phyloP scores from a whole-genome alignment of 2,888 invertebrate genomes.

The Nipponacmea schrenckii region DNA sequence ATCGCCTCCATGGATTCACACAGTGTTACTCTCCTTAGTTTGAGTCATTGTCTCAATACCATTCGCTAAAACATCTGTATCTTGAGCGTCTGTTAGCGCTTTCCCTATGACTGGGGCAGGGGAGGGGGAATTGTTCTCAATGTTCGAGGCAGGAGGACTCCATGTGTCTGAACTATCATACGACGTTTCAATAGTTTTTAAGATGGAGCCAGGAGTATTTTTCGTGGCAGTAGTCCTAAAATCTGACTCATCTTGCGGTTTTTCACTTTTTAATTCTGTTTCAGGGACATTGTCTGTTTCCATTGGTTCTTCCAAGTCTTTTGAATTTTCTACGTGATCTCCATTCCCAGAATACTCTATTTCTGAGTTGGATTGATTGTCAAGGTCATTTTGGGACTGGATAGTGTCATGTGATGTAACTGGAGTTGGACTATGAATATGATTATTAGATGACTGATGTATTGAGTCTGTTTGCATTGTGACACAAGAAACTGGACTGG shows the following conservation, averaged over 20 bases:
- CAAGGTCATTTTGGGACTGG: neutral
- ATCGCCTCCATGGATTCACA: no score
- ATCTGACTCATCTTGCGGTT: neutral
- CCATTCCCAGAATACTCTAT: neutral
- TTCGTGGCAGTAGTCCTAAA: neutral
- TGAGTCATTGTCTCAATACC: no score
- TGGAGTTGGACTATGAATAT: neutral
- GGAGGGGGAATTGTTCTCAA: no score
- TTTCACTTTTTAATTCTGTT: conserved; percentile 9
- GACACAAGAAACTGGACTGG: neutral
- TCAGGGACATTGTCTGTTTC: conserved; percentile 18
- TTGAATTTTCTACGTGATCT: neutral
- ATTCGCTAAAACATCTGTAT: no score
- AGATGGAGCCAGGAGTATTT: neutral
- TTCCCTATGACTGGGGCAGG: no score
- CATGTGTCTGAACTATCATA: conserved; percentile 2
- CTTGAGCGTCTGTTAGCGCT: no score
- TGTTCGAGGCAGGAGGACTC: neutral
- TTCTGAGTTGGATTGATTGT: neutral
- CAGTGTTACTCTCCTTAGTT: no score
- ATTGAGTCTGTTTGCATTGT: neutral
- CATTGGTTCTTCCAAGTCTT: conserved; percentile 18
- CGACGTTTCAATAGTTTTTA: neutral
- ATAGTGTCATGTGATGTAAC: neutral
- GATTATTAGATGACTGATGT: neutral